Evolutionary conservation across 2,113 vertebrate species (phyloP).

Genomic region (Oreotragus oreotragus): DNA sequence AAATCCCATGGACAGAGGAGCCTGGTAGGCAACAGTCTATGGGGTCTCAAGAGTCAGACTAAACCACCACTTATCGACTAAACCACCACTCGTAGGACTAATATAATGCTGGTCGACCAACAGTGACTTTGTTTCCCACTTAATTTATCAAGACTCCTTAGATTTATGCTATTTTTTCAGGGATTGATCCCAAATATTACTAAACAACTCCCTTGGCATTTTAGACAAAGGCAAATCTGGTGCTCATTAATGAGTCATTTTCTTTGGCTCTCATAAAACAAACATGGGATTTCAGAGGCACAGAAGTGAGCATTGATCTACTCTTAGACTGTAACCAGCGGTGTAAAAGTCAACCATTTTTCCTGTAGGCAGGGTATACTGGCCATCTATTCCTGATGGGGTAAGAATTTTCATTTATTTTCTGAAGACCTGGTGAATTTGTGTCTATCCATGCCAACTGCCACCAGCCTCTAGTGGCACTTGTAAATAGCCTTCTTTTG

Average conservation of each 20-base stretch:
- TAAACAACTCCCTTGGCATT: constrained; percentile 37
- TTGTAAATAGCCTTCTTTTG: background rate
- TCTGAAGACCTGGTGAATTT: background rate
- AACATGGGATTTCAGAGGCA: constrained; percentile 17
- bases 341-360: background rate
- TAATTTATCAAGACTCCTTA: background rate
- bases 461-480: background rate
- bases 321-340: background rate
- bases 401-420: constrained; percentile 15
- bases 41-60: background rate
- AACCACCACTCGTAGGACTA: background rate
- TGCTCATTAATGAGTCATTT: constrained; percentile 66
- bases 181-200: constrained; percentile 40
- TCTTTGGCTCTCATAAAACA: constrained; percentile 43
- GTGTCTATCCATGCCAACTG: background rate
- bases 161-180: constrained; percentile 27
- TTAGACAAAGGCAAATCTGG: constrained; percentile 57
- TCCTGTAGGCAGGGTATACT: background rate
- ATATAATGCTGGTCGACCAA: background rate
- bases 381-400: background rate
- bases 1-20: background rate
- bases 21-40: background rate
- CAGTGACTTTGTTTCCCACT: background rate
- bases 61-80: background rate
- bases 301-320: background rate